These are phyloP conservation scores for Zygothrica quintamaculata DNA, from an alignment of 2,888 invertebrate species.

Conservation along the genomic window DNA sequence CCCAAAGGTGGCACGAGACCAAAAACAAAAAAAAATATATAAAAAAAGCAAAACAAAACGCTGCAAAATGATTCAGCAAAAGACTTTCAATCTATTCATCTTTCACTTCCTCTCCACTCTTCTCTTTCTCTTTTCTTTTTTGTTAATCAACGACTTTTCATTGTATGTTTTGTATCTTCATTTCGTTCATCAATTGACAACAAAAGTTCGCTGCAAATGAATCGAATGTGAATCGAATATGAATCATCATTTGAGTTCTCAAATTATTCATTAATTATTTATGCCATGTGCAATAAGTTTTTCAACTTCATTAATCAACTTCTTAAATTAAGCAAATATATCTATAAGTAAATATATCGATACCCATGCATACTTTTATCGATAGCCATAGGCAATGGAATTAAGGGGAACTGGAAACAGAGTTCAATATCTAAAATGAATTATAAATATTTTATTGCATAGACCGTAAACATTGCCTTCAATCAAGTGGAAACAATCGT, in stretches of 20 bases:
- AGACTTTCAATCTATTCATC: conserved; percentile 36
- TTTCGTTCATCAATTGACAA: too few relatives aligned
- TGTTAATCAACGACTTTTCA: neutral
- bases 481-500: too few relatives aligned
- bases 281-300: too few relatives aligned
- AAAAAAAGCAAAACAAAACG: conserved; percentile 4
- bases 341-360: too few relatives aligned
- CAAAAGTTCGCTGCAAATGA: too few relatives aligned
- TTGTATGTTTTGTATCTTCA: too few relatives aligned
- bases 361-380: too few relatives aligned
- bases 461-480: too few relatives aligned
- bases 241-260: neutral
- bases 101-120: conserved; percentile 1
- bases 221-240: neutral
- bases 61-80: conserved; percentile 43
- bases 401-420: too few relatives aligned
- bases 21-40: conserved; percentile 1
- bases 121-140: neutral
- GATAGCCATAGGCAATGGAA: too few relatives aligned
- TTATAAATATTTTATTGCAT: too few relatives aligned
- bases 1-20: conserved; percentile 52
- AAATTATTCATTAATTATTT: conserved; percentile 28
- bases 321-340: conserved; percentile 2
- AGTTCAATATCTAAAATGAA: too few relatives aligned
- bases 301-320: conserved; percentile 40